phyloP scores from a whole-genome alignment of 2,888 invertebrate species.

The Spatulosminthurus flaviceps region DNA sequence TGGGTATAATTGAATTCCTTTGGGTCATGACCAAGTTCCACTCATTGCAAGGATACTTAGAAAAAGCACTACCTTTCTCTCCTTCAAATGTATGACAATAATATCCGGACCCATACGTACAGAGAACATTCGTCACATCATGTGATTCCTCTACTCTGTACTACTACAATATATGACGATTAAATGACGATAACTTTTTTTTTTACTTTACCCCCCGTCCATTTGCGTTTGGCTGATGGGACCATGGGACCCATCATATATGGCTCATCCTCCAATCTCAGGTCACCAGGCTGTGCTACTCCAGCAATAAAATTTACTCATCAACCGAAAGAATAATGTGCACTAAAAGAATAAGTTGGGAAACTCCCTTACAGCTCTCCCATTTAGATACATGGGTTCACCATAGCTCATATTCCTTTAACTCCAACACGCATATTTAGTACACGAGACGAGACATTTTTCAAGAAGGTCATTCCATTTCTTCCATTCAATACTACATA shows the following conservation, averaged over 20 bases:
- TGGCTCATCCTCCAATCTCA: neutral
- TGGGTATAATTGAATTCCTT: too few species aligned
- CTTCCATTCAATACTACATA: too few species aligned
- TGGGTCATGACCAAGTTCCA: too few species aligned
- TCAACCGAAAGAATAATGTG: neutral
- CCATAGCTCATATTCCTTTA: too few species aligned
- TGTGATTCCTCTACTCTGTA: neutral
- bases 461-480: too few species aligned
- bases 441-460: too few species aligned
- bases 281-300: neutral
- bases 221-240: neutral
- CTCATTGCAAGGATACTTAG: too few species aligned
- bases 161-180: conserved; percentile 18
- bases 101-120: too few species aligned
- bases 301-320: neutral
- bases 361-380: too few species aligned
- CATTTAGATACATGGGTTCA: too few species aligned
- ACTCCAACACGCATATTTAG: too few species aligned
- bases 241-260: neutral
- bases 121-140: neutral
- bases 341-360: too few species aligned
- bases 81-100: neutral
- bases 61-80: neutral
- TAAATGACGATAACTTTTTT: neutral
- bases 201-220: neutral